phyloP scores from a whole-genome alignment of 2,113 vertebrate genomes.

The Cyanistes caeruleus region DNA sequence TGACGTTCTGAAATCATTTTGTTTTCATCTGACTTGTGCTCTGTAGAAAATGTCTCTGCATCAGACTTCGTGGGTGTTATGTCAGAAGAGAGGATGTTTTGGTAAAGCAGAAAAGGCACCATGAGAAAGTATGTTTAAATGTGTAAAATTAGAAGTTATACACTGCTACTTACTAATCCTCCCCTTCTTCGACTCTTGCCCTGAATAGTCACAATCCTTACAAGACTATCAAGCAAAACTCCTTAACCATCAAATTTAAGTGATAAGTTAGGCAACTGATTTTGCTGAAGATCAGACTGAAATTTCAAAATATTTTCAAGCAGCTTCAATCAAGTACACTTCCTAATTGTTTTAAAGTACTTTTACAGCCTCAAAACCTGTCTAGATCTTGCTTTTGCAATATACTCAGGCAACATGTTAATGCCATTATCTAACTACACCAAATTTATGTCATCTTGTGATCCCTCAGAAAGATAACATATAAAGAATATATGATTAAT shows the following conservation, averaged over 20 bases:
- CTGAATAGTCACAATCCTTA: background rate
- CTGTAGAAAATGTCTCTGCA: background rate
- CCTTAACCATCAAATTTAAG: background rate
- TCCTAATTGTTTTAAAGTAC: background rate
- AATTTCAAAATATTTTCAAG: constrained; percentile 14
- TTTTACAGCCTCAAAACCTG: background rate
- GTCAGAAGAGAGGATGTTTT: background rate
- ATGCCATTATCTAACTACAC: background rate
- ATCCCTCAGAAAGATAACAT: background rate
- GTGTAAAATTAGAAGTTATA: background rate
- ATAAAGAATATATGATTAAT: background rate
- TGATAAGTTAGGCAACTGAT: background rate
- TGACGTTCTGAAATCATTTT: background rate
- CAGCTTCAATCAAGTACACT: background rate
- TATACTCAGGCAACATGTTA: background rate
- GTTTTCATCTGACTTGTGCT: background rate
- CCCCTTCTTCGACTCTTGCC: background rate
- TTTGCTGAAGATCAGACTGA: background rate
- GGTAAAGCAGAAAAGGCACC: background rate
- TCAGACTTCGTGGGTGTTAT: background rate
- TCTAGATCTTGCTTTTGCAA: background rate
- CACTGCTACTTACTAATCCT: background rate
- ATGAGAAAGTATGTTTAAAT: background rate
- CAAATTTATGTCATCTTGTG: background rate
- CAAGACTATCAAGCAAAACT: background rate